Evolutionary conservation across 64 coral and sea anemone species (phyloP), one percentile per base, ranked within the genome.

Genomic region (Stylophora pistillata): DNA sequence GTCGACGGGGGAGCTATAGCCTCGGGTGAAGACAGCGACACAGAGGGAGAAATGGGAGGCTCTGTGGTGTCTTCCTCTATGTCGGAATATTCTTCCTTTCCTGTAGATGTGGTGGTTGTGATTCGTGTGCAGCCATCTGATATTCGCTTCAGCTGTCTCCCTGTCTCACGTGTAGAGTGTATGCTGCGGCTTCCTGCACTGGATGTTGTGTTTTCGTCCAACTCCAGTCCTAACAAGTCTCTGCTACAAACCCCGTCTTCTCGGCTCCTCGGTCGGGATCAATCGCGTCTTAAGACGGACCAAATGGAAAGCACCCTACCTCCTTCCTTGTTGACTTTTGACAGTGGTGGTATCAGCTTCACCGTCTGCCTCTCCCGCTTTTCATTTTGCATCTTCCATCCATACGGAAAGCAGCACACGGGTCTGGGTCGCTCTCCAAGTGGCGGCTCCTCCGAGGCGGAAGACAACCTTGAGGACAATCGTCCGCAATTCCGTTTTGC

Each of bases 381-480:
- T 68, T 99, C 97, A 13, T 92, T 99, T 78, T 95, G 93, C 69
- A 95, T 99, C 23, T 99, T 95, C 56, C 97, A 99, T 84, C 97
- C 97, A 4, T 95, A 99, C 72, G 97, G 97, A 17, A 99, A 99
- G 71, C 89, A 99, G 55, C 97, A 99, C 56, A 86, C 85, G 26
- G 84, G 28, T 1, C 72, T 90, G 9, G 88, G 90, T n/a, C 92
- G 91, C 57, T 76, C 87, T 34, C 71, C 87, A 6, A 95, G 93
- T 66, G 93, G 90, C 58, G 47, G 72, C 13, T 58, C 89, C 12
- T 57, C 85, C 5, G 94, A 92, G 0, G 18, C 73, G 23, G 84
- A 99, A n/a, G 87, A 78, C 9, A 88, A 93, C 12, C 37, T 21
- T 18, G 93, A 95, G 18, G 94, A 93, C 21, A 93, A 58, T 21